Percentiles rank a stretch among this genome's conserved stretches.
These are phyloP conservation scores for Hypsibius dujardini DNA, from an alignment of 1,140 invertebrate genomes.

Conservation along the genomic window DNA sequence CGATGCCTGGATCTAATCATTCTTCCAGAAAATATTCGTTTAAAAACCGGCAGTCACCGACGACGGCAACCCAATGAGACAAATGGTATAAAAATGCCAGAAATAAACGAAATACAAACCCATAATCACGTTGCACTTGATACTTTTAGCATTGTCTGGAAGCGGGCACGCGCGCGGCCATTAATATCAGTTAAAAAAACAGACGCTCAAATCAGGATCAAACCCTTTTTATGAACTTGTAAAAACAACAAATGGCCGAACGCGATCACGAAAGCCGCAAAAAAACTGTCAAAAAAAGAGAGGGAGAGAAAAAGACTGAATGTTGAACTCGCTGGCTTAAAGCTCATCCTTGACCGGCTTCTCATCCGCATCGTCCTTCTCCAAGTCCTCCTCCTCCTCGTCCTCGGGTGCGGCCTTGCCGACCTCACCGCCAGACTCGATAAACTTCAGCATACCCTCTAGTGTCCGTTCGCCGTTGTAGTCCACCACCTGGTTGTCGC, in stretches of 20 bases:
- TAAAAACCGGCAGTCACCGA: no score
- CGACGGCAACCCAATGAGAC: no score
- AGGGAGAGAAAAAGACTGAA: neutral
- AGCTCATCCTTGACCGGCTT: neutral
- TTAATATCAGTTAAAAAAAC: no score
- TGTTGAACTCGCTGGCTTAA: neutral
- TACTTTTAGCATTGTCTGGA: no score
- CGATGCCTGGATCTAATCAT: no score
- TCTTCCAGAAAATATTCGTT: no score
- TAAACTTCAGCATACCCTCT: conserved; percentile 75
- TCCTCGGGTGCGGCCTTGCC: conserved; percentile 45
- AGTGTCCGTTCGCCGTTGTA: conserved; percentile 87
- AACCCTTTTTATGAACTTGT: no score
- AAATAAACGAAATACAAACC: no score
- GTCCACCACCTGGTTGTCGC: conserved; percentile 69
- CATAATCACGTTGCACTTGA: no score
- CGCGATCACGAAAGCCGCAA: neutral
- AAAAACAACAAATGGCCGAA: neutral
- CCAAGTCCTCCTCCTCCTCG: conserved; percentile 32
- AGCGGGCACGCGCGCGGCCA: no score
- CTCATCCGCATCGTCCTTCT: neutral
- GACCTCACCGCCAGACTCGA: conserved; percentile 52
- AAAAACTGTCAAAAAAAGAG: neutral
- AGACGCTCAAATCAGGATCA: no score
- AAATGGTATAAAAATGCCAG: no score